Base-by-base conservation (phyloP, 92 coral and sea anemone genomes). In the Desmophyllum pertusum region DNA sequence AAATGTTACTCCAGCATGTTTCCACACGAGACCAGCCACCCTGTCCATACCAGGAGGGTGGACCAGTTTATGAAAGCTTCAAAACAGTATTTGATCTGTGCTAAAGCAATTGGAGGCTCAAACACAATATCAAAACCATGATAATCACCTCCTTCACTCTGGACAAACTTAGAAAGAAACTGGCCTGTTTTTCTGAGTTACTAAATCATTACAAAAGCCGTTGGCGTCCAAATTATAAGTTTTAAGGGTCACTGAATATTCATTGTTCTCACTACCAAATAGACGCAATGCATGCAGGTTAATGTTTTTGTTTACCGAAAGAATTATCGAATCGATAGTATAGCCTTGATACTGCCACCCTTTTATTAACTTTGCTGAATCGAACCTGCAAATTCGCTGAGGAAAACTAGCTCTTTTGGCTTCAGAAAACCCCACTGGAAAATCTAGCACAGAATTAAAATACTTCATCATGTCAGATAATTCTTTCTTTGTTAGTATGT, bases 401-500 rank as follows among this genome's bases (percentile, higher is more conserved):
- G 0, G 39, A 51, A 5, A 15, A 5, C 53, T 21, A 42, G 30
- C 52, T 41, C 76, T 71, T 71, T 10, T 43, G 53, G 11, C 6
- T 9, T 42, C 53, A 40, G 35, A 8, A 71, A 42, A 71, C 4
- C 21, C 36, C 53, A 42, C 55, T 43, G 76, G 76, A 10, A 21
- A 40, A 3, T 8, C 25, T 18, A 71, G 76, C 25, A 40, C 10
- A 71, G 52, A 40, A 30, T 31, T 80, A 57, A 80, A 80, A 14
- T 41, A 29, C 65, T 80, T 73, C 41, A 81, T 10, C 66, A 81
- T 45, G 30, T 83, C 87, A 17, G 23, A 31, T 5, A 40, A 23
- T 55, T 83, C 87, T 19, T 53, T 63, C 61, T 62, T 42, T 10
- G 48, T 39, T 0, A 86, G 85, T 11, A 86, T 71, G 33, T 70